Conservation (phyloP, 2,888 invertebrate species). For the Laspeyria flexula region DNA sequence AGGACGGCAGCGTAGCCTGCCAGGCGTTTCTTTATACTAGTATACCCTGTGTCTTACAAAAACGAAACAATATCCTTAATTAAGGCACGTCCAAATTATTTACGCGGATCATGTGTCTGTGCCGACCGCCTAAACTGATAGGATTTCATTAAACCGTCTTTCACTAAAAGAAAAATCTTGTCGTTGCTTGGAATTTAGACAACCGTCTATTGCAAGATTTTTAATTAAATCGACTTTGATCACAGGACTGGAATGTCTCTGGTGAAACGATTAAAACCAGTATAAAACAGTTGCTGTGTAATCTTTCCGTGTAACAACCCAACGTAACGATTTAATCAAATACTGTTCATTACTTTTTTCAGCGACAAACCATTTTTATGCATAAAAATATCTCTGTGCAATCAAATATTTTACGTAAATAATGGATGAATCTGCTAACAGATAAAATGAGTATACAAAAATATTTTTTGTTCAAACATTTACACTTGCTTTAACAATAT, state of each 20-base stretch:
- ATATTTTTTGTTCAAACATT: background rate
- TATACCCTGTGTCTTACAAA: background rate
- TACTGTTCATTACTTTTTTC: slow-evolving; percentile 21
- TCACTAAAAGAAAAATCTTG: slow-evolving; percentile 65
- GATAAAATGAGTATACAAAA: background rate
- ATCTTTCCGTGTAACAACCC: slow-evolving; percentile 57
- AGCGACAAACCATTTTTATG: slow-evolving; percentile 24
- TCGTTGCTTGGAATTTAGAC: slow-evolving; percentile 77
- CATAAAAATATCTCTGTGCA: background rate
- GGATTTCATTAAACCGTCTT: slow-evolving; percentile 73
- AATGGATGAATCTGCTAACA: background rate
- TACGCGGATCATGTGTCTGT: slow-evolving; percentile 27
- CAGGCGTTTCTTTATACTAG: no score
- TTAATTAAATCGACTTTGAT: slow-evolving; percentile 83
- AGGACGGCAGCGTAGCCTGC: no score
- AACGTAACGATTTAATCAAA: slow-evolving; percentile 50
- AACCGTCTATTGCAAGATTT: slow-evolving; percentile 78
- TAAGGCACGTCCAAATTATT: slow-evolving; percentile 11
- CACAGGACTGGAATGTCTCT: slow-evolving; percentile 77
- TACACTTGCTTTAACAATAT: no score
- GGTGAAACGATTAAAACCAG: slow-evolving; percentile 75
- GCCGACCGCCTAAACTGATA: slow-evolving; percentile 56
- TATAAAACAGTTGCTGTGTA: slow-evolving; percentile 68
- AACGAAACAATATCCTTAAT: slow-evolving; percentile 1
- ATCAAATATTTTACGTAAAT: background rate